Base-by-base conservation (phyloP, 1,140 invertebrate genomes). In the Drosophila watanabei region DNA sequence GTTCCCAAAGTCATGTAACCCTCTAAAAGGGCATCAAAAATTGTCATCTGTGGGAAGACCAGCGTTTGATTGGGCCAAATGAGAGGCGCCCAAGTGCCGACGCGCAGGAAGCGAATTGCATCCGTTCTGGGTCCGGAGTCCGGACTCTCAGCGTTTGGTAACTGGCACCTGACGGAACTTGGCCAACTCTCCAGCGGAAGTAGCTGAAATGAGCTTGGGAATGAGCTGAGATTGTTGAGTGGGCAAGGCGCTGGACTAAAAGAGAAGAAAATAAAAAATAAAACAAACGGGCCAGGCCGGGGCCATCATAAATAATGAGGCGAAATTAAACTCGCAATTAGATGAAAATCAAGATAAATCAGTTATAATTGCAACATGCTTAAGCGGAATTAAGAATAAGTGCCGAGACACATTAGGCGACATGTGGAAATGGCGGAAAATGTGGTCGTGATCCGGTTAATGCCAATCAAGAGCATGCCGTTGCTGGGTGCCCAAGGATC, bases 241-340 rank as follows among this genome's bases (percentile, higher is more conserved):
- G 45, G 54, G 46, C 69, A 48, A 57, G 41, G 57, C 69, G 35
- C 52, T 75, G 56, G 45, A 48, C 32, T 46, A 45, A 73, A 33
- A 11, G 7, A 13, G 11, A 11, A 13, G 9, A 5, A 52, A n/a
- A n/a, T n/a, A 32, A 52, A 52, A 51, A n/a, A 13, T 51, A 51
- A 71, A 48, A 66, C 43, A 57, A 65, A 66, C 69, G 56, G 46
- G 37, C 48, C 68, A 24, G 18, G 51, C 52, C 32, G 10, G 13
- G 63, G 71, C 63, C 72, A 72, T 70, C 84, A 81, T 89, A 75
- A 88, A 89, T 88, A 88, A 88, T 88, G 86, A 81, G 70, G 85
- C 81, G 56, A 89, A 81, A 88, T 88, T 88, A 89, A 88, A 66
- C 43, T 68, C 33, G 39, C 81, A 85, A 84, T 88, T 88, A 89